A percentile compares a stretch with the other conserved stretches of the same genome.
These are phyloP conservation scores for Brachyhypopomus gauderio DNA, from an alignment of 2,113 vertebrate genomes.

Conservation along the genomic window DNA sequence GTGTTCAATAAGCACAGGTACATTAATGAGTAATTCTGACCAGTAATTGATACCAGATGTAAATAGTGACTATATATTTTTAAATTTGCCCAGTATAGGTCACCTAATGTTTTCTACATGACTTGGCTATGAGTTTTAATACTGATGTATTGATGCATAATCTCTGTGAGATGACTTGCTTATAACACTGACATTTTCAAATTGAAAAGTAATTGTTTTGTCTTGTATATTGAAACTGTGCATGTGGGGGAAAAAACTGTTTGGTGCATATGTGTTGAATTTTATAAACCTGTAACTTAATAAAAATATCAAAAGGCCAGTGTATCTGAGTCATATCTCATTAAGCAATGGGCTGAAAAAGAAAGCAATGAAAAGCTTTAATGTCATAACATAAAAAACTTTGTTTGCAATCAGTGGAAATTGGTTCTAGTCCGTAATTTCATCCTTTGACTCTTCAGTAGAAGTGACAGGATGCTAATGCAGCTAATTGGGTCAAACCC, in stretches of 20 bases:
- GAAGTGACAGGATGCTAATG: neutral
- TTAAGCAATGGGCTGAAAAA: neutral
- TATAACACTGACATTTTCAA: conserved; percentile 86
- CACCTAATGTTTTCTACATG: conserved; percentile 67
- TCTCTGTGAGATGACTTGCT: conserved; percentile 91
- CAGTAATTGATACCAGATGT: conserved; percentile 59
- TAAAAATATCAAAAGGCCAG: conserved; percentile 76
- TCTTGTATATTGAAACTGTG: conserved; percentile 97
- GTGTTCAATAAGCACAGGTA: conserved; percentile 28
- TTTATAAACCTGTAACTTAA: conserved; percentile 80
- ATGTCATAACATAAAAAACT: neutral
- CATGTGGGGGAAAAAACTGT: conserved; percentile 77
- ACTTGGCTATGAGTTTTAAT: conserved; percentile 75
- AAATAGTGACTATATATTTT: conserved; percentile 76
- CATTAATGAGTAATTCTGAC: conserved; percentile 34
- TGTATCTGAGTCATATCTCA: conserved; percentile 23
- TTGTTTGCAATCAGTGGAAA: conserved; percentile 15
- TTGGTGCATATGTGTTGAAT: conserved; percentile 79
- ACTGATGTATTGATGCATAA: conserved; percentile 80
- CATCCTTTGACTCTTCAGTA: conserved; percentile 48
- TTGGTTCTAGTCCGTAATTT: conserved; percentile 31
- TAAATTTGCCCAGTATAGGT: conserved; percentile 67
- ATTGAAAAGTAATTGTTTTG: conserved; percentile 93
- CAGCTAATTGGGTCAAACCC: conserved; percentile 58
- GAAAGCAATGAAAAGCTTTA: neutral